A percentile compares a stretch with the other conserved stretches of the same genome.
phyloP scores from a whole-genome alignment of 1,140 invertebrate species.

The Babylonia areolata region DNA sequence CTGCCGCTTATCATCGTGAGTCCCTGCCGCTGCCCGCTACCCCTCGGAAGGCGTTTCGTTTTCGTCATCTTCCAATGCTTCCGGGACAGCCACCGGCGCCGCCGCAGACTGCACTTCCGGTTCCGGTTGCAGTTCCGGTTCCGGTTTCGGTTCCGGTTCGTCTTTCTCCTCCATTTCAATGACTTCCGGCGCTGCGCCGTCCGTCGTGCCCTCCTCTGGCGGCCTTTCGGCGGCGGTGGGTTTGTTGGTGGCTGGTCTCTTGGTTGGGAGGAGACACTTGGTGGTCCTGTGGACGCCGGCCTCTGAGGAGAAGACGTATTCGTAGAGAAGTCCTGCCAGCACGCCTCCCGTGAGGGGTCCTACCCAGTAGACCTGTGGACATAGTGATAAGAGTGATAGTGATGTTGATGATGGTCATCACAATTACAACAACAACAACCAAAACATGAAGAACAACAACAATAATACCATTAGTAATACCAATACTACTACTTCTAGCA shows the following conservation, averaged over 20 bases:
- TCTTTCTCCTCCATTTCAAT: constrained; percentile 41
- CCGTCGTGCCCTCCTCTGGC: constrained; percentile 44
- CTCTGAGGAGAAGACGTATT: constrained; percentile 68
- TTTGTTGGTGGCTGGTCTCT: constrained; percentile 40
- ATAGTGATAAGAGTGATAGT: too few species aligned
- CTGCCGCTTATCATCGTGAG: too few species aligned
- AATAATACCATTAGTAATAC: too few species aligned
- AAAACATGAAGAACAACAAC: too few species aligned
- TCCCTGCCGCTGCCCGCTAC: background rate
- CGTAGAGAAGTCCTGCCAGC: constrained; percentile 86
- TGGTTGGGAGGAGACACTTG: constrained; percentile 57
- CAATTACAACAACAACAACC: too few species aligned
- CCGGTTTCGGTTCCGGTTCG: constrained; percentile 6
- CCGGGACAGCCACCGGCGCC: too few species aligned
- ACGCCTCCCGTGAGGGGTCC: constrained; percentile 88
- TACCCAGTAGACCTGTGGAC: constrained; percentile 87
- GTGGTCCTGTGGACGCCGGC: constrained; percentile 55
- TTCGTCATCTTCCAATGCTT: constrained; percentile 29
- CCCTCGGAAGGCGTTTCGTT: background rate
- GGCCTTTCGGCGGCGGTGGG: constrained; percentile 42
- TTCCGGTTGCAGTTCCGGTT: background rate
- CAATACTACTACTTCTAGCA: too few species aligned
- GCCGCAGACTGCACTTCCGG: too few species aligned
- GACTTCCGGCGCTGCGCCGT: constrained; percentile 43
- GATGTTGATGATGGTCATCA: too few species aligned